Evolutionary conservation across 2,797 vertebrate species (phyloP).

Genomic region (Denticeps clupeoides): DNA sequence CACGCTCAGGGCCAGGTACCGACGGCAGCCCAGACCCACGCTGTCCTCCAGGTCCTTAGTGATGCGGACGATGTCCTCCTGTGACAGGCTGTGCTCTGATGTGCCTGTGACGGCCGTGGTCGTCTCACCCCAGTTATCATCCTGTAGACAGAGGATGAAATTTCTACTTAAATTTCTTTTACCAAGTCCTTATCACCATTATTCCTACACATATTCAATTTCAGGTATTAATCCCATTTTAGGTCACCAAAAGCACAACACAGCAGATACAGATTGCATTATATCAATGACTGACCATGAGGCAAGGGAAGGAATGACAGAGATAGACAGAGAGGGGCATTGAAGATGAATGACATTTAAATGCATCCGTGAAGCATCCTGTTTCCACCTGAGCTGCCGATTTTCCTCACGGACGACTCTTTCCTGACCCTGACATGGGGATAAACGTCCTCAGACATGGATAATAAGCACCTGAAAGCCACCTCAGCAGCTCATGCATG

Average conservation of each 20-base stretch:
- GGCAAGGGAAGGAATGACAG: neutral
- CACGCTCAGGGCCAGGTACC: constrained; percentile 72
- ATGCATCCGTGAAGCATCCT: too few species aligned
- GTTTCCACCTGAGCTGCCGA: too few species aligned
- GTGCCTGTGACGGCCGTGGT: constrained; percentile 93
- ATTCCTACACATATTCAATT: too few species aligned
- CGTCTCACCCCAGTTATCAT: constrained; percentile 97
- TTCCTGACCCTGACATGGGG: too few species aligned
- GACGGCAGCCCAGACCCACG: constrained; percentile 66
- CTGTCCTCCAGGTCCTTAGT: constrained; percentile 76
- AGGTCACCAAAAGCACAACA: neutral
- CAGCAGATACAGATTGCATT: too few species aligned
- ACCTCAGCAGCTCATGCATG: too few species aligned
- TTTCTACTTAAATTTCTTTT: neutral
- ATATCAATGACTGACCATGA: too few species aligned
- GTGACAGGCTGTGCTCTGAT: constrained; percentile 89
- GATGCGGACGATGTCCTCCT: constrained; percentile 85
- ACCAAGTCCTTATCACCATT: neutral
- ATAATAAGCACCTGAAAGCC: too few species aligned
- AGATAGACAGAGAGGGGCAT: neutral
- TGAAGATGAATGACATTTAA: too few species aligned
- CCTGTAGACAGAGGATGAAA: constrained; percentile 48
- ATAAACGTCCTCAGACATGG: too few species aligned
- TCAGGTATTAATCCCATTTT: too few species aligned
- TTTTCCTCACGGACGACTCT: too few species aligned